Evolutionary conservation across 2,113 vertebrate species (phyloP), one percentile per base, ranked within the genome.

Genomic region (Brachyistius frenatus): DNA sequence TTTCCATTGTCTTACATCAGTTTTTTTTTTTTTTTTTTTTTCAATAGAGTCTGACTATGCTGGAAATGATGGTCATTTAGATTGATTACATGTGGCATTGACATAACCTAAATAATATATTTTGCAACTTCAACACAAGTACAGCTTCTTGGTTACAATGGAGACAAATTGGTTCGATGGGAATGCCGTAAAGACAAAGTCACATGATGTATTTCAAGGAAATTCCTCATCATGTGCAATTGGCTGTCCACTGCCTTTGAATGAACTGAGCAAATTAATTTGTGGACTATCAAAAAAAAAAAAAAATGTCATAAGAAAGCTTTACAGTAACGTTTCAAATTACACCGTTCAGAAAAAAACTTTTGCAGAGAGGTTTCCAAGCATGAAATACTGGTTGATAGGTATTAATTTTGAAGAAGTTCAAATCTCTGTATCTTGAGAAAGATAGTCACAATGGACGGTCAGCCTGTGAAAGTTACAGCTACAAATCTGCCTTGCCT

Each of bases 361-460:
- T 50, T 16, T 50, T n/a, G 49, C 49, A 50, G 5, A 6, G 16
- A 50, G 15, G 15, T 3, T 50, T 50, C 16, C 49, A 15, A 50
- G 49, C 5, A 1, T n/a, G 49, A 50, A 14, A 50, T 2, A 16
- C 7, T 50, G 15, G 31, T 37, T 23, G 23, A 23, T 23, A 23
- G 23, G 23, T 23, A 23, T 23, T 23, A 23, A 23, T 23, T n/a
- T 4, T 11, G 14, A 68, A 44, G 37, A 37, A n/a, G 49, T 50
- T 50, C 16, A 6, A 5, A 50, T 32, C 41, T 79, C 41, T 79
- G 57, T 35, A 16, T 39, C 54, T 68, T 61, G 31, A 66, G 35
- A 68, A 73, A 55, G 0, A 13, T 53, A 53, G 55, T 36, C 11
- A 31, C 4, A 9, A 8, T 66, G 7, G 36, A 32, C 65, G 37